Evolutionary conservation across 2,113 vertebrate genomes (phyloP), one percentile per base, ranked within the genome.

Genomic region (Oreochromis aureus): DNA sequence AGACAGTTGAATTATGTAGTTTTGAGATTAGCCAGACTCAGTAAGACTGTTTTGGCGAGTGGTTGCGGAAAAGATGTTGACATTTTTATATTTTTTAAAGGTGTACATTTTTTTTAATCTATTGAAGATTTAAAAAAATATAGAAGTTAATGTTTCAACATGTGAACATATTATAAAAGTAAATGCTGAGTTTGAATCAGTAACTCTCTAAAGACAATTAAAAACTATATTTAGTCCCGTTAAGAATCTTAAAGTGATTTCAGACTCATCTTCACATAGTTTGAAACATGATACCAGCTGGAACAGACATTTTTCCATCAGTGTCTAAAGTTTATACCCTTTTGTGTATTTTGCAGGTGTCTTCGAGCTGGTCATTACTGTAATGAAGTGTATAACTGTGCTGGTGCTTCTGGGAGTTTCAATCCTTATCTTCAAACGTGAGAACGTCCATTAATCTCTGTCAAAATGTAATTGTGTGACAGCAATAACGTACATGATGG

Each of bases 291-390:
- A 39, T 39, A 34, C 19, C 19, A 66, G 11, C 61, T 39, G n/a
- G 0, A 41, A 15, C 36, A 24, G 12, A 24, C 0, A 0, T 71
- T 71, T 71, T 44, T 10, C 39, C 39, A 71, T 44, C 66, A 44
- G n/a, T 10, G 7, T 4, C 7, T 0, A 44, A 71, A 16, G 66
- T 24, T 71, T 69, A 69, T 0, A 69, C 19, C 6, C 10, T 66
- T 22, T 30, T 6, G 13, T 34, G 22, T 22, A 2, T 84, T 12
- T 81, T 87, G 48, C 87, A 90, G 89, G 16, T 2, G 7, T 2
- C 1, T 6, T 3, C 51, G 0, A 1, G 15, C 0, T 5, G 1
- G 0, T 69, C n/a, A 15, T 10, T 2, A 4, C 4, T 36, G 41
- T 76, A 46, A 44, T 34, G 10, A 4, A 71, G 13, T 51, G 19